Evolutionary conservation across 1,140 invertebrate species (phyloP), one percentile per base, ranked within the genome.

Genomic region (Cyphomyrmex costatus): DNA sequence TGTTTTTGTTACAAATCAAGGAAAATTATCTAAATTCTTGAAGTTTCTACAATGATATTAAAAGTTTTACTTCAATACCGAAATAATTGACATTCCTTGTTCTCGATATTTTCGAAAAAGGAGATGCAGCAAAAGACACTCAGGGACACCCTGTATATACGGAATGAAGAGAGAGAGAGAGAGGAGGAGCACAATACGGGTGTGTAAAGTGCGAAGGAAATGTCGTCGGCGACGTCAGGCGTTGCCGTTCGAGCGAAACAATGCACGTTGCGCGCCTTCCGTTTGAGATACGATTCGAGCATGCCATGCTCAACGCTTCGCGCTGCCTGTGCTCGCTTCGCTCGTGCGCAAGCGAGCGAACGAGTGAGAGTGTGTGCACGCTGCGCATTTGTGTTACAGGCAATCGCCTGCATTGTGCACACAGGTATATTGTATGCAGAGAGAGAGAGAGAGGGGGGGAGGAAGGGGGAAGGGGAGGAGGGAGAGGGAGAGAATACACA

Each of bases 131-230:
- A 1, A 16, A 51, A 42, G 21, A 63, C 2, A 14, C 6, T 33
- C 27, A 30, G 19, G 19, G 10, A 58, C 36, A 58, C 19, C 36
- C 19, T 33, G n/a, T 42, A 27, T 73, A 27, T 14, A 24, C 3
- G 19, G 12, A 71, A 58, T 71, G 24, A 60, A 12, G 30, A 80
- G 33, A 53, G 19, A 21, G 71, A 65, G 46, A 65, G 63, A n/a
- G 27, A 10, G 21, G 21, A 21, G 58, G 27, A 30, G 73, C 16
- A 4, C 6, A 36, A 60, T 33, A 19, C 68, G 76, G 61, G 89
- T 86, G 92, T 92, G 91, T 92, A 92, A 93, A 94, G 90, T 88
- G 91, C 89, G 92, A 94, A 95, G 94, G 94, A 95, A 95, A 94
- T 93, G 92, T 94, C 93, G 91, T 86, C 89, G 91, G 84, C 90